Evolutionary conservation across 2,888 invertebrate species (phyloP).

Genomic region (Calliphora vomitoria): DNA sequence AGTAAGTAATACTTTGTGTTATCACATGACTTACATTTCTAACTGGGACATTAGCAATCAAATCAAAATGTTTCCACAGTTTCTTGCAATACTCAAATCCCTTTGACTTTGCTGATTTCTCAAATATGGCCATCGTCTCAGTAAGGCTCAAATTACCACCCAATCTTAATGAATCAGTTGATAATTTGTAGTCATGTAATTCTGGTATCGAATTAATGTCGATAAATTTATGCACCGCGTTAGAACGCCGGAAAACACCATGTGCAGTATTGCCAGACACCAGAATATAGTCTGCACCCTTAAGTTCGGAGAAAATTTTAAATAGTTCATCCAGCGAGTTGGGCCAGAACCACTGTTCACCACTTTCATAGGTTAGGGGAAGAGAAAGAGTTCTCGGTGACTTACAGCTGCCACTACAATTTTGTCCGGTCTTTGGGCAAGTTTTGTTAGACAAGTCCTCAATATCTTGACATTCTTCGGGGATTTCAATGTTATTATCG

Average conservation of each 20-base stretch:
- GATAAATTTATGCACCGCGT: slow-evolving; percentile 86
- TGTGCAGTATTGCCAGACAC: slow-evolving; percentile 92
- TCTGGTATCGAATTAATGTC: slow-evolving; percentile 87
- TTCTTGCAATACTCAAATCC: slow-evolving; percentile 86
- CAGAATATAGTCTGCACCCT: slow-evolving; percentile 86
- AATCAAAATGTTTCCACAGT: slow-evolving; percentile 86
- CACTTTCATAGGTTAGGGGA: slow-evolving; percentile 75
- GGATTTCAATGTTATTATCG: slow-evolving; percentile 85
- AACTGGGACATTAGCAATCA: slow-evolving; percentile 88
- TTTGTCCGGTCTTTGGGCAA: slow-evolving; percentile 83
- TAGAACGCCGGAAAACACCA: slow-evolving; percentile 86
- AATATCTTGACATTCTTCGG: slow-evolving; percentile 85
- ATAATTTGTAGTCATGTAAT: slow-evolving; percentile 85
- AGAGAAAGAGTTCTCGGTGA: slow-evolving; percentile 32
- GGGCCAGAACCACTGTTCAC: slow-evolving; percentile 81
- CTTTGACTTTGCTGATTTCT: slow-evolving; percentile 81
- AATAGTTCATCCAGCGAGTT: slow-evolving; percentile 77
- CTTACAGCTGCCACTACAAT: slow-evolving; percentile 82
- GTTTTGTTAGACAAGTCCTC: slow-evolving; percentile 84
- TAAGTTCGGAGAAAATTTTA: slow-evolving; percentile 80
- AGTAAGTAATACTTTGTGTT: too few species aligned
- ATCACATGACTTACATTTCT: slow-evolving; percentile 87
- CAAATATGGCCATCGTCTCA: slow-evolving; percentile 85
- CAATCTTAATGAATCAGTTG: slow-evolving; percentile 76
- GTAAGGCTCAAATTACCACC: slow-evolving; percentile 85